A percentile compares a stretch with the other conserved stretches of the same genome.
Conservation (phyloP, 2,113 vertebrate genomes). For the Ptilorrhoa leucosticta region DNA sequence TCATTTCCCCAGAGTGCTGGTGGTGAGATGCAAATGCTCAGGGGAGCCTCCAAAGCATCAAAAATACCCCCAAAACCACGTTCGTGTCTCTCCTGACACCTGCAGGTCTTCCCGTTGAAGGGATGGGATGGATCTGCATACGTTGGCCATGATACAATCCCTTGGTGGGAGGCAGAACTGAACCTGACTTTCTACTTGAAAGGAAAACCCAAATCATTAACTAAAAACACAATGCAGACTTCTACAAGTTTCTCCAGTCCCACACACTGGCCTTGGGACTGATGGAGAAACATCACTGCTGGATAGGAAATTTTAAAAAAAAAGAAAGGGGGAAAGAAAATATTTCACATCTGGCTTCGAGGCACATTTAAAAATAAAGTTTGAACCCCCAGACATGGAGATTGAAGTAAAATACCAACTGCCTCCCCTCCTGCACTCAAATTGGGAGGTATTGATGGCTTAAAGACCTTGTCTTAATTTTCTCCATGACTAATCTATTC, state of each 20-base stretch:
- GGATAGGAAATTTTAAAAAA: neutral
- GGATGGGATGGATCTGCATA: neutral
- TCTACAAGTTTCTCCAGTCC: neutral
- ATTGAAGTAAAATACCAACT: conserved; percentile 1
- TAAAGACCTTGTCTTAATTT: conserved; percentile 63
- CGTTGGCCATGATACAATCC: neutral
- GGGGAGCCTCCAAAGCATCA: neutral
- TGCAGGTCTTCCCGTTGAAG: neutral
- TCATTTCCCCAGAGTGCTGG: neutral
- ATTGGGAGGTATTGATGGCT: conserved; percentile 50
- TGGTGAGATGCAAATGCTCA: neutral
- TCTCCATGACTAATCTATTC: conserved; percentile 64
- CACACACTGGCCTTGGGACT: neutral
- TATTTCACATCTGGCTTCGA: conserved; percentile 1
- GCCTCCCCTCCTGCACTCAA: conserved; percentile 8
- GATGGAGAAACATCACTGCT: neutral
- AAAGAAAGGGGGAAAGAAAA: neutral
- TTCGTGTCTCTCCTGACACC: neutral
- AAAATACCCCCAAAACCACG: neutral
- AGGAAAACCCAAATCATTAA: neutral
- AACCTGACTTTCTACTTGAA: neutral
- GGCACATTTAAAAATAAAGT: conserved; percentile 36
- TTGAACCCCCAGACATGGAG: neutral
- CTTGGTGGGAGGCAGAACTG: neutral
- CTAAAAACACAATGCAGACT: neutral